Evolutionary conservation across 2,797 vertebrate species (phyloP).

Genomic region (Eulemur albifrons): DNA sequence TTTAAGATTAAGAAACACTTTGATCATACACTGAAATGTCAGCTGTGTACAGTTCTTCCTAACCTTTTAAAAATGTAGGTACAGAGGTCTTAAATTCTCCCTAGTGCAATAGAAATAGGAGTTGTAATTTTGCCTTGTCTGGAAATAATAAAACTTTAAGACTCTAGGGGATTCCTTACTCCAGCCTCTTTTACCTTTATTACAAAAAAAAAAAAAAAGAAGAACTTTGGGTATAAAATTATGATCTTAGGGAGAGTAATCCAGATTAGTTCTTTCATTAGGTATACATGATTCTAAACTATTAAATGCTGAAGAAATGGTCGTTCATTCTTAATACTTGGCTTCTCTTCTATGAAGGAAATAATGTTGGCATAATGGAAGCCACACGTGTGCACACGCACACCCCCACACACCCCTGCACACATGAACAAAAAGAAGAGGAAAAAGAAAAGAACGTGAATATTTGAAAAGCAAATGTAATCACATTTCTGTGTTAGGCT

Average conservation of each 20-base stretch:
- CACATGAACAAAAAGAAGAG: not conserved
- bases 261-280: conserved; percentile 30
- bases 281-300: not conserved
- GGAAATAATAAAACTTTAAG: conserved; percentile 68
- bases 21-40: conserved; percentile 49
- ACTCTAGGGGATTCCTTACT: not conserved
- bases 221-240: conserved; percentile 32
- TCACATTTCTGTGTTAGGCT: not conserved
- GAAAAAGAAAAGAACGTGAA: not conserved
- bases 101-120: not conserved
- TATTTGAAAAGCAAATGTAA: conserved; percentile 35
- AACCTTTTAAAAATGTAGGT: conserved; percentile 56
- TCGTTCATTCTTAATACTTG: not conserved
- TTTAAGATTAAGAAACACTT: conserved; percentile 52
- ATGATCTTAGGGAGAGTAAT: conserved; percentile 21
- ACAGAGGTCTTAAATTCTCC: not conserved
- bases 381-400: not conserved
- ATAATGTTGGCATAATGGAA: not conserved
- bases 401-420: not conserved
- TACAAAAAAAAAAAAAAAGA: not conserved
- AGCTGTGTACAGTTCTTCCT: conserved; percentile 55
- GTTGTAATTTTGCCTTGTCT: conserved; percentile 59
- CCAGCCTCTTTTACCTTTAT: conserved; percentile 6
- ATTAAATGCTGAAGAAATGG: not conserved
- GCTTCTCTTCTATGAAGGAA: not conserved